Evolutionary conservation across 2,797 vertebrate genomes (phyloP).

Genomic region (Halcyon badia): DNA sequence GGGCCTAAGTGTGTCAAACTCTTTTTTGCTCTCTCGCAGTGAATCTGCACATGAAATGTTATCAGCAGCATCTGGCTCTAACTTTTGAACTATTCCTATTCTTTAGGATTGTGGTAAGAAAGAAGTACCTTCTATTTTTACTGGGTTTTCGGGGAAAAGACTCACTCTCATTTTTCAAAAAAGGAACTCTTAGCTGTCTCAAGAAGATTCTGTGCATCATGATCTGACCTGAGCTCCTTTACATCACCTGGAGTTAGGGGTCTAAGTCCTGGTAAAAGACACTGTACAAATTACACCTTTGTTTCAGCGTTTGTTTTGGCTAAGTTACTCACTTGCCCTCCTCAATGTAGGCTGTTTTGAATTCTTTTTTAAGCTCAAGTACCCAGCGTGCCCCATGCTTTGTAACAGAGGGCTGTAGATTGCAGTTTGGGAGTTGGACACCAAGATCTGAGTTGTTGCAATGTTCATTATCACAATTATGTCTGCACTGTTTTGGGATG

Average conservation of each 20-base stretch:
- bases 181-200: not conserved
- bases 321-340: not conserved
- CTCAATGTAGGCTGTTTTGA: not conserved
- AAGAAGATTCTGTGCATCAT: not conserved
- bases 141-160: not conserved
- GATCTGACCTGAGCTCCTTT: not conserved
- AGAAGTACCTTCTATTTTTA: not conserved
- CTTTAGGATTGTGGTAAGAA: not conserved
- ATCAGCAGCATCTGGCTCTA: not conserved
- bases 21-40: not conserved
- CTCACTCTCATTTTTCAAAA: not conserved
- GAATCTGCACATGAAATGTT: not conserved
- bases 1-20: not conserved
- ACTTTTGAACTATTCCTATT: not conserved
- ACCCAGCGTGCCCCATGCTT: not conserved
- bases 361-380: not conserved
- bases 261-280: not conserved
- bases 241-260: not conserved
- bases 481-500: not conserved
- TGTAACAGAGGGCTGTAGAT: not conserved
- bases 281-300: fast-evolving
- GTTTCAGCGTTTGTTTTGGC: not conserved
- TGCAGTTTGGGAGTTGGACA: not conserved
- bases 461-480: not conserved
- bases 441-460: not conserved